These are phyloP conservation scores for Camelus dromedarius DNA, from an alignment of 2,113 vertebrate genomes.

Conservation along the genomic window DNA sequence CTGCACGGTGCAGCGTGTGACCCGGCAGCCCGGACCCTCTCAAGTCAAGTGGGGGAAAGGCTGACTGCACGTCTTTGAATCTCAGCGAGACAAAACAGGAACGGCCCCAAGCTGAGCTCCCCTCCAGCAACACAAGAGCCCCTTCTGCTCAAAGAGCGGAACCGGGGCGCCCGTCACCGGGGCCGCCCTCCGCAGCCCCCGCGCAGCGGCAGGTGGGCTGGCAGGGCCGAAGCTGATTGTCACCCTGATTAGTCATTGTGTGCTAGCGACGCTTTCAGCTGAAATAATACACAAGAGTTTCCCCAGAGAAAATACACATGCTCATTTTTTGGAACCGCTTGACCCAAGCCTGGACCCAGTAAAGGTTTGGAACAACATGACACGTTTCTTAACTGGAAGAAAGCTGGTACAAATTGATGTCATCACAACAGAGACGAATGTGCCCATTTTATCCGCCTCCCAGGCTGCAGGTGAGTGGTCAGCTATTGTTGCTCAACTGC, in stretches of 20 bases:
- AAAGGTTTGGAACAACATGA: slow-evolving; percentile 85
- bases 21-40: background rate
- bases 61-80: slow-evolving; percentile 80
- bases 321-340: slow-evolving; percentile 77
- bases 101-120: slow-evolving; percentile 83
- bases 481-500: slow-evolving; percentile 71
- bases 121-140: slow-evolving; percentile 68
- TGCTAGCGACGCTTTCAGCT: slow-evolving; percentile 82
- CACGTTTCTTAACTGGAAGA: slow-evolving; percentile 75
- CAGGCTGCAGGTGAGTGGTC: slow-evolving; percentile 39
- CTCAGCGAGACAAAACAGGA: slow-evolving; percentile 88
- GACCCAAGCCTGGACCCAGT: slow-evolving; percentile 14
- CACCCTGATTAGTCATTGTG: slow-evolving; percentile 84
- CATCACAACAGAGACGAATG: slow-evolving; percentile 70
- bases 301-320: slow-evolving; percentile 75
- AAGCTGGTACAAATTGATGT: slow-evolving; percentile 73
- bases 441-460: slow-evolving; percentile 47
- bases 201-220: slow-evolving; percentile 52
- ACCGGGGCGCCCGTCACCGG: slow-evolving; percentile 63
- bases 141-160: slow-evolving; percentile 68
- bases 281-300: slow-evolving; percentile 88
- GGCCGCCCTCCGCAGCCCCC: too few species aligned
- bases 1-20: background rate
- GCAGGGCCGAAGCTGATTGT: slow-evolving; percentile 79
- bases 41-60: slow-evolving; percentile 64